These are phyloP conservation scores for Cossypha niveicapilla DNA, from an alignment of 2,797 vertebrate genomes.

Conservation along the genomic window DNA sequence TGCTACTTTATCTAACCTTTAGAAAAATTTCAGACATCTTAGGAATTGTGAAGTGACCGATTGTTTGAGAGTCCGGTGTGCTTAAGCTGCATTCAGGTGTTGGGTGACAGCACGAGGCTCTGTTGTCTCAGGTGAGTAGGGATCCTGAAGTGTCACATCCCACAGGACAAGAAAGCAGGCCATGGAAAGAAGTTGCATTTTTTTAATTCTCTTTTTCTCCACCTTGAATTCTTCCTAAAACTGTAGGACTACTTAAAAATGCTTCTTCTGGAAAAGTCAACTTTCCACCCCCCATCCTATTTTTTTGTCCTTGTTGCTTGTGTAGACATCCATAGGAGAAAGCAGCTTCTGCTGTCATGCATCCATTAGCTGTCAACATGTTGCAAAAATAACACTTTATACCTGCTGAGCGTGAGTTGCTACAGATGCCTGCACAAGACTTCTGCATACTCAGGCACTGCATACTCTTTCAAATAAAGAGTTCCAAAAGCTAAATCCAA, in stretches of 20 bases:
- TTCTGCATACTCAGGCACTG: neutral
- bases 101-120: conserved; percentile 39
- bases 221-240: neutral
- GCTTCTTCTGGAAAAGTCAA: neutral
- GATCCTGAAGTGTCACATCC: conserved; percentile 13
- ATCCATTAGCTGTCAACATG: neutral
- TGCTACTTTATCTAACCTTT: conserved; percentile 76
- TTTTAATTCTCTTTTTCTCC: rapidly evolving
- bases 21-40: conserved; percentile 77
- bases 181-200: neutral
- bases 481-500: neutral
- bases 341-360: neutral
- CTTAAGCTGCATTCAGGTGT: conserved; percentile 64
- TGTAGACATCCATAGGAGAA: neutral
- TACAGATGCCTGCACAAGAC: neutral
- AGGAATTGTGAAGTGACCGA: conserved; percentile 72
- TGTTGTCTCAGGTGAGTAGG: conserved; percentile 71
- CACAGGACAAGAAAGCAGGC: neutral
- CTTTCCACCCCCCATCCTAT: neutral
- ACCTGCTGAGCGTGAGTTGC: neutral
- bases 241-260: neutral
- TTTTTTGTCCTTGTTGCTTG: neutral
- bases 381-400: neutral
- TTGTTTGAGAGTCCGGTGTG: conserved; percentile 65
- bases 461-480: neutral